Base-by-base conservation (phyloP, 2,888 invertebrate species). In the Parasteatoda lunata region DNA sequence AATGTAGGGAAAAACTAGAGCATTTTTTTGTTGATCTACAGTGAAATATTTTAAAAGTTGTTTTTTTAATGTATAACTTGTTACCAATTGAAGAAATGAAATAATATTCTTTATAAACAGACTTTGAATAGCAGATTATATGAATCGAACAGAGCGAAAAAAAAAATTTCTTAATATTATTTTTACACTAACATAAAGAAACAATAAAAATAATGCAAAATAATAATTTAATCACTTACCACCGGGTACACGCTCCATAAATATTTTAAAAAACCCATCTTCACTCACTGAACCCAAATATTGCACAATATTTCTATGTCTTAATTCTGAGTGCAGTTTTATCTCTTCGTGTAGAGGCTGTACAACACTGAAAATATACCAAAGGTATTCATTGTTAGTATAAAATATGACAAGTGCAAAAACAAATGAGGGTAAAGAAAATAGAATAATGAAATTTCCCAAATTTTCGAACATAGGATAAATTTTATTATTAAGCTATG, bases 301-400 rank as follows among this genome's bases (percentile, higher is more conserved):
- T 93, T 97, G 97, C 0, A 99, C 99, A 91, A 99, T 99, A 93
- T 99, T 99, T 91, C 97, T 94, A 92, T 99, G 98, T 3, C 97
- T 93, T 81, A 99, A 93, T 91, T 98, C 97, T 15, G 98, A 98
- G 92, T 99, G 99, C 84, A 99, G 93, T 91, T 97, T 95, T 89
- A 99, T 99, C 93, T 99, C 99, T 92, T 99, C 99, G 92, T 99
- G 99, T 89, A 99, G 93, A 0, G 99, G 99, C 92, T 99, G 99
- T 0, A 99, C 98, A 91, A 98, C 97, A 0, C 93, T 94, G 90
- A 4, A 90, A 83, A 65, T 72, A 8, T 7, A 59, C 2, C 30
- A 30, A 30, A 30, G 30, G 2, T 1, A 30, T 30, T 30, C 30
- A 30, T 30, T 2, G 30, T 30, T 30, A 30, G 2, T 1, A 30